These are phyloP conservation scores for Tipula lateralis DNA, from an alignment of 2,888 invertebrate genomes.

Conservation along the genomic window DNA sequence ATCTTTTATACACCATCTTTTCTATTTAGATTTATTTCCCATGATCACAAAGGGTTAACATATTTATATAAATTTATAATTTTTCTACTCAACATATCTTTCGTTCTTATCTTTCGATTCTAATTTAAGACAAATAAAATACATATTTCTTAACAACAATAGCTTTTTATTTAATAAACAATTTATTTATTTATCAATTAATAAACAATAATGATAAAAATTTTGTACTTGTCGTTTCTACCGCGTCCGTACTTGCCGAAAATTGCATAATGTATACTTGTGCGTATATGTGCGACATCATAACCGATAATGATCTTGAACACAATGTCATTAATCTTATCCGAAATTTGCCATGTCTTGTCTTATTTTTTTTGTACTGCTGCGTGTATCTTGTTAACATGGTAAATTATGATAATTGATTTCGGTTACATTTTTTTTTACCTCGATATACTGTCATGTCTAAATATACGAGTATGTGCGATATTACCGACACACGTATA, in stretches of 20 bases:
- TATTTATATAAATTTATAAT: neutral
- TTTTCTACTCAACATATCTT: neutral
- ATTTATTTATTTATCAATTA: too few species aligned
- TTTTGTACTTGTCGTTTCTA: neutral
- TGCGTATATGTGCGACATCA: neutral
- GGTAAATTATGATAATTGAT: slow-evolving; percentile 11
- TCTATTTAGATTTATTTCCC: neutral
- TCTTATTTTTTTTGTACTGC: neutral
- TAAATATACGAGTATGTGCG: neutral
- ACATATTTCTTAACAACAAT: neutral
- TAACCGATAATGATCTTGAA: neutral
- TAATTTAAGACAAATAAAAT: neutral
- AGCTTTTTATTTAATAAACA: too few species aligned
- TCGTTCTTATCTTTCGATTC: neutral
- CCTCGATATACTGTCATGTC: neutral
- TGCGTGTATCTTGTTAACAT: neutral
- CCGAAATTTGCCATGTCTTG: neutral
- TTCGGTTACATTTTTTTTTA: neutral
- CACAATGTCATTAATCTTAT: neutral
- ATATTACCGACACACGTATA: neutral
- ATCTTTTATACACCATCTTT: neutral
- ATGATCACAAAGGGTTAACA: neutral
- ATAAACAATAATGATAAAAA: neutral
- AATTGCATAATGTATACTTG: neutral
- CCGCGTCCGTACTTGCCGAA: neutral